phyloP scores from a whole-genome alignment of 2,113 vertebrate genomes.

The Noturus placidus region DNA sequence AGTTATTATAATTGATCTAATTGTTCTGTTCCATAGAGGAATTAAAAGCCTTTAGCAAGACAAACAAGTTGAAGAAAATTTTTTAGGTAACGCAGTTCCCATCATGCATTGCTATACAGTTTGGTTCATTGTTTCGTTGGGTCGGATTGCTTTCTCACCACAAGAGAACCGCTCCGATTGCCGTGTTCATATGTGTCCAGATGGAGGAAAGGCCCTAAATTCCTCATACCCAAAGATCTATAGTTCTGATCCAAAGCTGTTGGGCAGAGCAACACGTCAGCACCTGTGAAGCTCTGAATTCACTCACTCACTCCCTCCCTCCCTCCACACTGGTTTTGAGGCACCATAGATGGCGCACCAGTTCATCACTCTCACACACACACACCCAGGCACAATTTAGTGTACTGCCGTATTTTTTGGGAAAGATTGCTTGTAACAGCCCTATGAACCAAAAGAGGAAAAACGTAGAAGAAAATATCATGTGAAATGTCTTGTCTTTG shows the following conservation, averaged over 20 bases:
- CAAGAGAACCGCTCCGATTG: too few relatives aligned
- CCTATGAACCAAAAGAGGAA: neutral
- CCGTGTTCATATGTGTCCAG: too few relatives aligned
- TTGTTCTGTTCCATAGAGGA: too few relatives aligned
- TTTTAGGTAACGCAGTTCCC: too few relatives aligned
- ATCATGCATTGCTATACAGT: too few relatives aligned
- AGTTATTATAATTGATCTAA: too few relatives aligned
- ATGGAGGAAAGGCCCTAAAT: neutral
- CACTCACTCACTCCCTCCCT: neutral
- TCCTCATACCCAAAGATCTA: neutral
- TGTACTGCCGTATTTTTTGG: neutral
- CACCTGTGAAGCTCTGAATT: neutral
- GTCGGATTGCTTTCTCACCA: too few relatives aligned
- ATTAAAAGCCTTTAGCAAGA: too few relatives aligned
- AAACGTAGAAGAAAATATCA: neutral
- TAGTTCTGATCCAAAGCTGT: neutral
- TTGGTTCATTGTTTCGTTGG: too few relatives aligned
- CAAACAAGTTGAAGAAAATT: too few relatives aligned
- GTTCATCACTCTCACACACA: too few relatives aligned
- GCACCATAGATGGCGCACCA: neutral
- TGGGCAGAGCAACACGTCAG: neutral
- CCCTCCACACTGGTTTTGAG: neutral
- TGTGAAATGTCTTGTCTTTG: neutral
- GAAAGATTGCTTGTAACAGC: neutral
- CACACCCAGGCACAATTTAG: neutral